Evolutionary conservation across 2,888 invertebrate species (phyloP), one percentile per base, ranked within the genome.

Genomic region (Orchesella flavescens): DNA sequence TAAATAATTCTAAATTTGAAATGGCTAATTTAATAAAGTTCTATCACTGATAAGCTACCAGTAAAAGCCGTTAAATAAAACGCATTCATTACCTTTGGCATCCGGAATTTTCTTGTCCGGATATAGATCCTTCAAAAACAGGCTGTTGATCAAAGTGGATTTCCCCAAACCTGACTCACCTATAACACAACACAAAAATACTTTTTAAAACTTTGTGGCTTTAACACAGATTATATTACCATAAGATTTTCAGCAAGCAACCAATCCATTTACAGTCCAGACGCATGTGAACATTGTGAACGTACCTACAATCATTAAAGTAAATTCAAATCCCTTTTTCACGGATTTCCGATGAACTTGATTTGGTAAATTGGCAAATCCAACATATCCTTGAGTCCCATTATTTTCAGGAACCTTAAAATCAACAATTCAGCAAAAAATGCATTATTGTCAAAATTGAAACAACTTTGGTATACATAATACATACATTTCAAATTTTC

Each of bases 321-420:
- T 98, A 90, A 98, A 98, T 91, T 98, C 98, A 90, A 98, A 98
- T 23, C 98, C 98, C 90, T 97, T 98, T 91, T 98, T 98, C 75
- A 98, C 98, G 0, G 97, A 97, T 91, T 98, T 98, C 86, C 98
- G 92, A 90, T 98, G 97, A 34, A 98, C 97, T 91, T 98, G 98
- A 91, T 98, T 97, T 1, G 98, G 98, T 55, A 98, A 91, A 92
- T 98, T 98, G 72, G 97, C 98, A 91, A 97, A 97, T 2, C 97
- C 97, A 53, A 97, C 92, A 91, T 97, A 98, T 10, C 85, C 83
- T 44, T 81, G 72, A 0, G 49, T 19, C 34, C 34, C 34, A 17
- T 49, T 69, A 5, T 77, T 57, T 23, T 80, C 75, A 10, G 69
- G 17, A 1, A 46, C 53, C 82, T 75, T 34, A 12, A 72, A 17